Base-by-base conservation (phyloP, 2,888 invertebrate species). In the Tolmerus cingulatus region DNA sequence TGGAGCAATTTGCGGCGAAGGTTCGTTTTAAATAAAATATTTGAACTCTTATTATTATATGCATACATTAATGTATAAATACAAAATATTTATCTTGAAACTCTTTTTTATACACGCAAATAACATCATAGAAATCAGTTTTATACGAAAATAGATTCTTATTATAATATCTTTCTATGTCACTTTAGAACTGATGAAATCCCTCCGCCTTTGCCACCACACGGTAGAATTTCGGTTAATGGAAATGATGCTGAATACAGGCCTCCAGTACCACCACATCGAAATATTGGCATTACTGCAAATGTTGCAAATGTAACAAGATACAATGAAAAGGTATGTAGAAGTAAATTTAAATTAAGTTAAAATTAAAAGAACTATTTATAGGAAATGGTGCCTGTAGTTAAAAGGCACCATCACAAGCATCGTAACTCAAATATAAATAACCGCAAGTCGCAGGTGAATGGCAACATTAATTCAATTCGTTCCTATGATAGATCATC, bases 241-340 rank as follows among this genome's bases (percentile, higher is more conserved):
- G 93, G 91, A 89, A 93, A 93, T 92, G 93, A 93, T 90, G 95
- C 95, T 90, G 96, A 96, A 89, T 97, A 97, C 93, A 95, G 96
- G 89, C 97, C 97, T 5, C 97, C 97, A n/a, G 96, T 97, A 87
- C 97, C 97, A 30, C 97, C 97, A 43, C 97, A 97, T 91, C 94
- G 97, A 89, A 96, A 96, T 92, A 94, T 96, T 55, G 94, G 95
- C 30, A 93, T 94, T 86, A 94, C 94, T 90, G 92, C 94, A 55
- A 94, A 94, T 90, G 93, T 93, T 90, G 92, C 94, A 55, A 94
- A 94, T 90, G 93, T 93, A 23, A 92, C 92, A 86, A 66, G 23
- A 66, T 66, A 66, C 27, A 66, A 88, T 76, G 89, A 89, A 27
- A 89, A 90, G 88, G 90, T 90, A 89, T 79, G 74, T 40, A 30